Percentiles rank a stretch among this genome's conserved stretches.
Evolutionary conservation across 2,113 vertebrate genomes (phyloP).

Genomic region (Cisticola juncidis): DNA sequence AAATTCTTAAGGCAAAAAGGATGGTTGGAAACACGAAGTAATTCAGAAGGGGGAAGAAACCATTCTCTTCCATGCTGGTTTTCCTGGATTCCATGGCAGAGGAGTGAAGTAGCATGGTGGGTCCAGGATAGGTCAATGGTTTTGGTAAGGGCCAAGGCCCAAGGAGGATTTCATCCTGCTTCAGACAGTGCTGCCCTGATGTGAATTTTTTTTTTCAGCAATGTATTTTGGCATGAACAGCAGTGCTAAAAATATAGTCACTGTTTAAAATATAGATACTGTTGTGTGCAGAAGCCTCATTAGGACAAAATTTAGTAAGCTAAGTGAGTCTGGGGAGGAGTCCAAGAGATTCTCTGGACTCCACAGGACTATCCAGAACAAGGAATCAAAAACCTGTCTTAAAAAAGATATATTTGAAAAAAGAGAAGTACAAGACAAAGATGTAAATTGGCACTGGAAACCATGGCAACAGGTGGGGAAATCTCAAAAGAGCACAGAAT

Average conservation of each 20-base stretch:
- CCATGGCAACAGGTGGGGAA: constrained; percentile 13
- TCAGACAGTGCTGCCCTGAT: not conserved
- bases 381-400: not conserved
- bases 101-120: not conserved
- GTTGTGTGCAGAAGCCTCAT: not conserved
- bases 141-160: not conserved
- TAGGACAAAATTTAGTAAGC: not conserved
- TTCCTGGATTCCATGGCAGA: not conserved
- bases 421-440: not conserved
- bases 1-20: not conserved
- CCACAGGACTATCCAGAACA: not conserved
- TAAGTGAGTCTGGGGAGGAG: not conserved
- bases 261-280: not conserved
- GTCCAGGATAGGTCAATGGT: not conserved
- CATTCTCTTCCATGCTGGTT: not conserved
- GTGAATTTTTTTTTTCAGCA: not conserved
- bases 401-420: not conserved
- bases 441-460: not conserved
- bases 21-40: not conserved
- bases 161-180: not conserved
- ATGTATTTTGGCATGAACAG: not conserved
- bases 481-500: not conserved
- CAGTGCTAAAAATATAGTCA: not conserved
- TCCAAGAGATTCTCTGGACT: not conserved
- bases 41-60: not conserved